Base-by-base conservation (phyloP, 2,113 vertebrate species). In the Pseudopodoces humilis region DNA sequence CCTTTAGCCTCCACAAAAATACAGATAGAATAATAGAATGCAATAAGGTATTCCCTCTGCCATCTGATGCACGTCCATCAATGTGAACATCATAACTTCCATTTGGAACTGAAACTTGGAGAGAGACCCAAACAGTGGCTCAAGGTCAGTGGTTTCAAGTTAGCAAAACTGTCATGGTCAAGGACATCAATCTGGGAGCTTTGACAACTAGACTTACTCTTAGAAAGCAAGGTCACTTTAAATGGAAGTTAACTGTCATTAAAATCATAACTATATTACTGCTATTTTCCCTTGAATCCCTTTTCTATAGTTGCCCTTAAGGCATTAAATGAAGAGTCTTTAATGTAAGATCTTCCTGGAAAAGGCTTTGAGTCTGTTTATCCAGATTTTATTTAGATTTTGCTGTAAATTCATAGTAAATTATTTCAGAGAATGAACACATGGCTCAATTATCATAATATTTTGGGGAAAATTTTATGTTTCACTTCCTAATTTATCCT, bases 11-110 rank as follows among this genome's bases (percentile, higher is more conserved):
- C 41, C 13, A 71, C 7, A 63, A 16, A 55, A 85, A 74, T n/a
- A 5, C 22, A 64, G 20, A n/a, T 16, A 53, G 55, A 55, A 12
- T 30, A 30, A 55, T 15, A 65, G 25, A 64, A 47, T 3, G 3
- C 23, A 75, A 33, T 22, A 64, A 49, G 2, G 3, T 14, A 16
- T 9, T 10, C 5, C 60, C 47, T 25, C 11, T 69, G 58, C 46
- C 21, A 30, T 0, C 1, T 4, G 33, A 46, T 23, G 33, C 0
- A 2, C 3, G 6, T 33, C 41, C 43, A 8, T 44, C 46, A 31
- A 10, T 12, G 33, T 39, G 30, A 56, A n/a, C 3, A 0, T 41
- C 31, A 21, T 13, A 65, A 23, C 22, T 76, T 52, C 20, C 28
- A 21, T 52, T 72, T 16, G 33, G 53, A 56, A 52, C 24, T 19